These are phyloP conservation scores for Drosophila saltans DNA, from an alignment of 1,140 invertebrate genomes.

Conservation along the genomic window DNA sequence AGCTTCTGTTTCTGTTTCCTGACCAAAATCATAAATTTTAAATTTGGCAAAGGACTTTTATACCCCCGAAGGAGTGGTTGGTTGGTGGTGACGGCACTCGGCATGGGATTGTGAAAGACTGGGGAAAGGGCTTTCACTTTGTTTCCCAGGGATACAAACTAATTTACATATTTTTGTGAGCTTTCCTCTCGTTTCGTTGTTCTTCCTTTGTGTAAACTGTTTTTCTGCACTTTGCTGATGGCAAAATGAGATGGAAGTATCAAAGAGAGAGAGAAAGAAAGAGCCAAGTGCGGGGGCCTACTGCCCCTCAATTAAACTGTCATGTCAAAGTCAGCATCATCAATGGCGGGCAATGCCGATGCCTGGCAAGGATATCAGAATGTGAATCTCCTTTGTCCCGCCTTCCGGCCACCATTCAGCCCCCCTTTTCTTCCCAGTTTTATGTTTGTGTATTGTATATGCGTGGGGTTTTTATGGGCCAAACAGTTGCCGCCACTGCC, in stretches of 20 bases:
- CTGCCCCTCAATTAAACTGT: conserved; percentile 75
- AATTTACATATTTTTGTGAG: conserved; percentile 68
- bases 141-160: conserved; percentile 48
- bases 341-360: conserved; percentile 41
- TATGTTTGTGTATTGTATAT: neutral
- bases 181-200: conserved; percentile 7
- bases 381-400: neutral
- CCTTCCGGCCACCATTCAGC: too few species aligned
- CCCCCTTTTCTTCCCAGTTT: neutral
- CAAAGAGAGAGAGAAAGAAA: neutral
- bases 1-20: conserved; percentile 11
- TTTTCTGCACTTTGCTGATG: conserved; percentile 12
- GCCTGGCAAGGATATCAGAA: conserved; percentile 12
- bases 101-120: neutral
- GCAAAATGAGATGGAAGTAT: neutral
- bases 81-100: neutral
- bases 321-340: conserved; percentile 73
- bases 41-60: conserved; percentile 50
- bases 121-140: neutral
- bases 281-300: neutral
- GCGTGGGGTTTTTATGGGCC: conserved; percentile 33
- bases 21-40: conserved; percentile 67
- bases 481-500: conserved; percentile 20
- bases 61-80: conserved; percentile 1
- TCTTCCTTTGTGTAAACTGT: conserved; percentile 10